These are phyloP conservation scores for Rhipidura dahli DNA, from an alignment of 2,113 vertebrate species.

Conservation along the genomic window DNA sequence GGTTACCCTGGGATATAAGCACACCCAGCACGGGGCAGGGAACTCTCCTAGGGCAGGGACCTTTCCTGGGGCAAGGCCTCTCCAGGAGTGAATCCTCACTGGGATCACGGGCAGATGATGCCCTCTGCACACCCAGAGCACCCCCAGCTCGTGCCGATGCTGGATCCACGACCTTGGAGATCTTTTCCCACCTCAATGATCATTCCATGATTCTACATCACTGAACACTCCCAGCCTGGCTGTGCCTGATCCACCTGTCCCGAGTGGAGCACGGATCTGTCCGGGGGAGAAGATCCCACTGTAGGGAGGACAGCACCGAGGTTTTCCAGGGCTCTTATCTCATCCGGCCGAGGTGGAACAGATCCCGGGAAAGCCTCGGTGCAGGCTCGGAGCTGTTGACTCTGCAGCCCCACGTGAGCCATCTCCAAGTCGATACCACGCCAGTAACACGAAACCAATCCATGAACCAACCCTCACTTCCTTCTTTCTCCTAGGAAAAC, in stretches of 20 bases:
- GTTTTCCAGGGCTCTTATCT: not conserved
- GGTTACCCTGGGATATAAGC: not conserved
- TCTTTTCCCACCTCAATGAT: not conserved
- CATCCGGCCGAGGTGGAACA: not conserved
- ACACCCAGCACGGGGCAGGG: rapidly evolving
- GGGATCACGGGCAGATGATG: not conserved
- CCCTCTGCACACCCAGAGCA: not conserved
- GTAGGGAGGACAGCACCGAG: too few species aligned
- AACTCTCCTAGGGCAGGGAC: rapidly evolving
- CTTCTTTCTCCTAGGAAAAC: not conserved
- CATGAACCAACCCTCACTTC: not conserved
- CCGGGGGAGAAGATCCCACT: not conserved
- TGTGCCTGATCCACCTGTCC: rapidly evolving
- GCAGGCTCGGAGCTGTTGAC: not conserved
- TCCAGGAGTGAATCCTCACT: rapidly evolving
- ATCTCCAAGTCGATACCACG: not conserved
- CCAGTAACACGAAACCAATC: not conserved
- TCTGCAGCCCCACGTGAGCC: conserved; percentile 26
- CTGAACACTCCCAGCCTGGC: not conserved
- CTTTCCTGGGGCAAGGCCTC: not conserved
- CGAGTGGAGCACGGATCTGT: rapidly evolving
- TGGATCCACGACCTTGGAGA: not conserved
- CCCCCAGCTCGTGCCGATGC: rapidly evolving
- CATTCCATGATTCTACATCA: rapidly evolving
- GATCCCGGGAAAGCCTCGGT: not conserved